Conservation (phyloP, 2,113 vertebrate species). For the Crypturellus undulatus region DNA sequence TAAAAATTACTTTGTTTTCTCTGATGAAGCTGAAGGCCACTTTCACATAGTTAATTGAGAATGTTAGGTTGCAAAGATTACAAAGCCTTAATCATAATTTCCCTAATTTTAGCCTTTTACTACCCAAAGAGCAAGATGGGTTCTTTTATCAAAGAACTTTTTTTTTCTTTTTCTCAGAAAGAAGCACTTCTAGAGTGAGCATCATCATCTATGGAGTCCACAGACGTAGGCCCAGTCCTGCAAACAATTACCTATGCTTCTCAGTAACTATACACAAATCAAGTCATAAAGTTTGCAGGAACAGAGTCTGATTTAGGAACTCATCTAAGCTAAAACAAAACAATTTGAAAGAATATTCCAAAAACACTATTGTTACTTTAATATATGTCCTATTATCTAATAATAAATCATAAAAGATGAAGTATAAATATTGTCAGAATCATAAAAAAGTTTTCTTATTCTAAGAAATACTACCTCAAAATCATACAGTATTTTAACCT, state of each 20-base stretch:
- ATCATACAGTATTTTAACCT: slow-evolving; percentile 33
- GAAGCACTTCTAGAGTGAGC: slow-evolving; percentile 36
- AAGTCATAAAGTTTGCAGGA: slow-evolving; percentile 2
- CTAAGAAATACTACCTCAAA: slow-evolving; percentile 73
- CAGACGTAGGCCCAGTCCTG: not conserved
- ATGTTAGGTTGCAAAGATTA: slow-evolving; percentile 54
- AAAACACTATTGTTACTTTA: slow-evolving; percentile 60
- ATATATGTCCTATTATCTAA: slow-evolving; percentile 67
- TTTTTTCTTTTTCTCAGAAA: slow-evolving; percentile 19
- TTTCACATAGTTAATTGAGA: slow-evolving; percentile 69
- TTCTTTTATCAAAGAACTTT: slow-evolving; percentile 7
- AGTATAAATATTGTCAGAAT: slow-evolving; percentile 75
- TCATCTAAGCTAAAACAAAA: slow-evolving; percentile 21
- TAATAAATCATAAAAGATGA: slow-evolving; percentile 67
- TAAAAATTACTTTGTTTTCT: slow-evolving; percentile 49
- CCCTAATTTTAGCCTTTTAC: not conserved
- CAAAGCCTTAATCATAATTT: slow-evolving; percentile 46
- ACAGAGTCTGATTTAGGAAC: slow-evolving; percentile 7
- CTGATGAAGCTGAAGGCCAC: slow-evolving; percentile 78
- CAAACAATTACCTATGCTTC: not conserved
- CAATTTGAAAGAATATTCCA: slow-evolving; percentile 49
- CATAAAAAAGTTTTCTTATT: slow-evolving; percentile 71
- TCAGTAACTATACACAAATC: not conserved
- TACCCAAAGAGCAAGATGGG: not conserved
- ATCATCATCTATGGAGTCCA: not conserved